Base-by-base conservation (phyloP, 2,797 vertebrate species). In the Perodicticus potto region DNA sequence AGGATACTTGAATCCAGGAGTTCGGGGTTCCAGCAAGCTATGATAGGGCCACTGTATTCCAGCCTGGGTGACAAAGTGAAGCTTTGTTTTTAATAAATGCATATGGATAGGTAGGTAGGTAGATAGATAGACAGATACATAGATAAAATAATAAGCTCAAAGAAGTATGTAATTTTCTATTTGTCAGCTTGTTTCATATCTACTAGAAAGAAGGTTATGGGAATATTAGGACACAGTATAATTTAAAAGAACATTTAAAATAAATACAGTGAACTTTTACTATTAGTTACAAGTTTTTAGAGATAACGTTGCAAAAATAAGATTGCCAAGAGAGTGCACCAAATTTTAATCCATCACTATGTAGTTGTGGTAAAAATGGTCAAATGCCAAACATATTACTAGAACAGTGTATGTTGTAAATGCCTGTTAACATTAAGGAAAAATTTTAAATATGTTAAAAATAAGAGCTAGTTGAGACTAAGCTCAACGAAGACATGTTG, bases 321-420 rank as follows among this genome's bases (percentile, higher is more conserved):
- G 70, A 67, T 77, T 69, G 32, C 25, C 65, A 4, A 70, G 78
- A 72, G 43, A 80, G 10, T 37, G 13, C 0, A 61, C 19, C 67
- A 72, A 55, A 69, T 81, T 91, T 96, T 94, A 95, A 95, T 83
- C 10, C 12, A 67, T 88, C 95, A 93, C 45, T 55, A 67, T 59
- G 49, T 23, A 82, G 20, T 59, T 70, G 17, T 88, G 20, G 20
- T 82, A 77, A 93, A 80, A 87, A 67, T 59, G 72, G 22, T 12
- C 74, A 96, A 91, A 73, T 74, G 25, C 22, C 53, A 59, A 86
- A 55, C 5, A 73, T 63, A 57, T 37, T 45, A 76, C 14, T 61
- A 88, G 10, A 59, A 90, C 29, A 93, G 14, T 37, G 0, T 80
- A 19, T 20, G 4, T 74, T 77, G 70, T 57, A 84, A 87, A 73